A percentile compares a stretch with the other conserved stretches of the same genome.
These are phyloP conservation scores for Tenrec ecaudatus DNA, from an alignment of 2,113 vertebrate genomes.

Conservation along the genomic window DNA sequence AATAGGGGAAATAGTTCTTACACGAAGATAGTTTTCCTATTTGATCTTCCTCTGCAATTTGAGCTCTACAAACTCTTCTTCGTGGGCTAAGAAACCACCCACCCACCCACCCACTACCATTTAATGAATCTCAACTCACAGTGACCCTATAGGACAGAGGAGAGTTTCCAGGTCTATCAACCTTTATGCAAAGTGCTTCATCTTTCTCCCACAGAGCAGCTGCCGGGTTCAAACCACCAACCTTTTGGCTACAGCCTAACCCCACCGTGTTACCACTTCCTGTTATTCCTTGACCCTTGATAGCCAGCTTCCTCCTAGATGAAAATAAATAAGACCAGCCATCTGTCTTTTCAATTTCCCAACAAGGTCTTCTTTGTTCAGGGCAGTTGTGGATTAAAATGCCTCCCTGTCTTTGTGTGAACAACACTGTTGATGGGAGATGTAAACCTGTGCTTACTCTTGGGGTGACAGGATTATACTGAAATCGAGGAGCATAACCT, in stretches of 20 bases:
- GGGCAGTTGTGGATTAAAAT: not conserved
- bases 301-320: slow-evolving; percentile 40
- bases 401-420: not conserved
- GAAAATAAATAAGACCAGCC: slow-evolving; percentile 19
- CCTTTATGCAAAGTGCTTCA: no score
- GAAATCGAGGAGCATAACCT: not conserved
- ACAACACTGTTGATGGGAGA: not conserved
- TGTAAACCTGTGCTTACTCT: slow-evolving; percentile 11
- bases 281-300: slow-evolving; percentile 56
- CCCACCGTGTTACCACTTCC: not conserved
- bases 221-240: no score
- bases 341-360: slow-evolving; percentile 29
- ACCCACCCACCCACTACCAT: no score
- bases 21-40: not conserved
- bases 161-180: no score
- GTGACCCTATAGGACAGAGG: no score
- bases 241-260: no score
- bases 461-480: slow-evolving; percentile 36
- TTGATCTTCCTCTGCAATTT: not conserved
- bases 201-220: no score
- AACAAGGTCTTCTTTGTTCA: not conserved
- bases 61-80: not conserved
- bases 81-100: not conserved
- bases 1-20: not conserved
- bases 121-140: no score